Conservation (phyloP, 2,888 invertebrate species). For the Trachelus stipa region DNA sequence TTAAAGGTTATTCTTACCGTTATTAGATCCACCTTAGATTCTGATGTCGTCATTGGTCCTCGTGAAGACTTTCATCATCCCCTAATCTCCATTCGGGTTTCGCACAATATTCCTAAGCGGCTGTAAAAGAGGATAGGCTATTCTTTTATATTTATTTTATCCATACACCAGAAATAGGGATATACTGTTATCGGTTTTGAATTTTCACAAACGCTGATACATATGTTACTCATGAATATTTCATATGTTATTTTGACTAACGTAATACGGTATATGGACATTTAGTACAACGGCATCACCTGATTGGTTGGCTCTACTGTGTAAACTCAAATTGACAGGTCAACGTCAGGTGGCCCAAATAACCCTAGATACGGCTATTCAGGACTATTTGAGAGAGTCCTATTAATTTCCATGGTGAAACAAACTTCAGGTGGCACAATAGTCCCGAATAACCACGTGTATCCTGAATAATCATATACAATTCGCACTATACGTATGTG, state of each 20-base stretch:
- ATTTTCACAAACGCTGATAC: neutral
- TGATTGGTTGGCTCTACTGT: neutral
- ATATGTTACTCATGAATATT: neutral
- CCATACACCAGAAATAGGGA: neutral
- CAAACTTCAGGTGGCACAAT: too few species aligned
- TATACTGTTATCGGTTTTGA: neutral
- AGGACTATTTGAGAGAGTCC: too few species aligned
- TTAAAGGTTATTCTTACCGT: neutral
- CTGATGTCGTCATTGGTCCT: conserved; percentile 20
- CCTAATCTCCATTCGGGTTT: neutral
- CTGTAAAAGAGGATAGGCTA: neutral
- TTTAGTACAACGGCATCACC: neutral
- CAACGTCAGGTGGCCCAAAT: too few species aligned
- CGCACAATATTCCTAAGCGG: neutral
- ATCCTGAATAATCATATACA: too few species aligned
- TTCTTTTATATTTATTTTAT: neutral
- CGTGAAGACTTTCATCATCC: conserved; percentile 12
- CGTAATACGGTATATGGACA: neutral
- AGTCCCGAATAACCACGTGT: too few species aligned
- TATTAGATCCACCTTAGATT: neutral
- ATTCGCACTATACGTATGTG: too few species aligned
- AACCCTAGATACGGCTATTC: too few species aligned
- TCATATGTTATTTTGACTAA: neutral
- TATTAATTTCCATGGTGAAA: too few species aligned
- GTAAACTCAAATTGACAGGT: neutral